phyloP scores from a whole-genome alignment of 2,113 vertebrate genomes.

The Hemiprocne comata region DNA sequence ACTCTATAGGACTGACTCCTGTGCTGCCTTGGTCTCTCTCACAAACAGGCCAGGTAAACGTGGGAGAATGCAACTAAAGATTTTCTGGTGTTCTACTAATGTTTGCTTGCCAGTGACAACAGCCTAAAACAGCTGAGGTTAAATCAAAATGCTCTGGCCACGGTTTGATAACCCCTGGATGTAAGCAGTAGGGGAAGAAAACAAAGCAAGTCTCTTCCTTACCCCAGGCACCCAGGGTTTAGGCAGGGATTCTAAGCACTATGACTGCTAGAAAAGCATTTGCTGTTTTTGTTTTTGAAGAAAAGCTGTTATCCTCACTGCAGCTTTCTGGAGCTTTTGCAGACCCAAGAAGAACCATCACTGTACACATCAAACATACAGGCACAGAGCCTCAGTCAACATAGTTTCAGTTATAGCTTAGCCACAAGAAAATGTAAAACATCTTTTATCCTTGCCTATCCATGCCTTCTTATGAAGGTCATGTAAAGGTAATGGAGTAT shows the following conservation, averaged over 20 bases:
- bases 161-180: not conserved
- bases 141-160: not conserved
- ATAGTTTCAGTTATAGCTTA: not conserved
- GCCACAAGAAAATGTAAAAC: not conserved
- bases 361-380: not conserved
- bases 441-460: not conserved
- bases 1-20: not conserved
- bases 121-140: not conserved
- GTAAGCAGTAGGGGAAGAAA: not conserved
- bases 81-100: not conserved
- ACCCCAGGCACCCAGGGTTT: not conserved
- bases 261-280: not conserved
- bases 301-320: not conserved
- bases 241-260: not conserved
- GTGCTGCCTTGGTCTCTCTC: not conserved
- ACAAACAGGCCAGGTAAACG: not conserved
- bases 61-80: not conserved
- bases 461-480: not conserved
- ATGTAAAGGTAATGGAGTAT: not conserved
- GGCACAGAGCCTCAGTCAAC: not conserved
- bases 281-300: not conserved
- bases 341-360: not conserved
- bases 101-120: not conserved
- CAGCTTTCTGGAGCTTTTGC: not conserved
- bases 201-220: not conserved